A percentile compares a stretch with the other conserved stretches of the same genome.
Conservation (phyloP, 1,140 invertebrate species). For the Hylaeus volcanicus region DNA sequence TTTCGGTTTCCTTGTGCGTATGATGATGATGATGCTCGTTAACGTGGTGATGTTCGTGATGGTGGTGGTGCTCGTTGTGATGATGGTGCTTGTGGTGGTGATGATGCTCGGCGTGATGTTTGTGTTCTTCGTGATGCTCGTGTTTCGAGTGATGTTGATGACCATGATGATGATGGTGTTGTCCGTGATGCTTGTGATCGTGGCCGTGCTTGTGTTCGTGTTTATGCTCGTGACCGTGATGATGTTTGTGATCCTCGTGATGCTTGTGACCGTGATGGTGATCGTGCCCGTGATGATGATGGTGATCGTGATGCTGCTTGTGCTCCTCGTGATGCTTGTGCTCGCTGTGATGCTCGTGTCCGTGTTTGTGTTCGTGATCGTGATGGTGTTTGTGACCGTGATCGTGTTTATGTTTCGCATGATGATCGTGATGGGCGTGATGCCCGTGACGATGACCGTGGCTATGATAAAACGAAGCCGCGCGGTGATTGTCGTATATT, state of each 20-base stretch:
- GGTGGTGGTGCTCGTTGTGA: slow-evolving; percentile 72
- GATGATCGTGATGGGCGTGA: slow-evolving; percentile 49
- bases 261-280: slow-evolving; percentile 63
- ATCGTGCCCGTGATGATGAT: slow-evolving; percentile 61
- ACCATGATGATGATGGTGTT: slow-evolving; percentile 69
- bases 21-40: slow-evolving; percentile 74
- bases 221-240: slow-evolving; percentile 63
- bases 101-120: slow-evolving; percentile 71
- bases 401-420: slow-evolving; percentile 52
- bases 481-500: slow-evolving; percentile 39
- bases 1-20: slow-evolving; percentile 73
- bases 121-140: slow-evolving; percentile 73
- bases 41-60: slow-evolving; percentile 69
- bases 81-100: slow-evolving; percentile 71
- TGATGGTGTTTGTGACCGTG: slow-evolving; percentile 54
- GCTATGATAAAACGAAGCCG: slow-evolving; percentile 49
- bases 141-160: slow-evolving; percentile 71
- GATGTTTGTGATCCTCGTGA: slow-evolving; percentile 61
- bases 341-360: slow-evolving; percentile 56
- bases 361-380: slow-evolving; percentile 44
- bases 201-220: slow-evolving; percentile 68
- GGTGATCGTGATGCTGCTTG: slow-evolving; percentile 56
- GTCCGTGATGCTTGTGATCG: slow-evolving; percentile 68
- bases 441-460: slow-evolving; percentile 56
- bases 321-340: slow-evolving; percentile 59